phyloP scores from a whole-genome alignment of 2,888 invertebrate species.

The Oxycera nigricornis region DNA sequence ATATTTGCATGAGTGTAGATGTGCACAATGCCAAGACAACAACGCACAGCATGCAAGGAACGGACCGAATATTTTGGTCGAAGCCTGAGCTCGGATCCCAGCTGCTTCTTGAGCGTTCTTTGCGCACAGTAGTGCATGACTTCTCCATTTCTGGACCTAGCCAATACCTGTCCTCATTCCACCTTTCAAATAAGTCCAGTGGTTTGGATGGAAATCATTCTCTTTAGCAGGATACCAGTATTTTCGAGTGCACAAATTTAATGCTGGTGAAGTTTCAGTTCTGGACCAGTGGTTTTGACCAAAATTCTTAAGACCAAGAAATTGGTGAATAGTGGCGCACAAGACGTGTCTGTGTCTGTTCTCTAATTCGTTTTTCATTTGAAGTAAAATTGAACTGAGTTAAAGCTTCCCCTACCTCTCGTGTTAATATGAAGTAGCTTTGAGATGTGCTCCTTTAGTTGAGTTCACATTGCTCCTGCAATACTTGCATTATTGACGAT shows the following conservation, averaged over 20 bases:
- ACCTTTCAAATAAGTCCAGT: no score
- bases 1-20: constrained; percentile 43
- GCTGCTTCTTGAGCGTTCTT: constrained; percentile 1
- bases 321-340: constrained; percentile 37
- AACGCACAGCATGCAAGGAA: neutral
- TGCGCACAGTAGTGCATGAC: neutral
- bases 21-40: constrained; percentile 14
- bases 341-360: constrained; percentile 39
- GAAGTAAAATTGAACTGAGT: constrained; percentile 44
- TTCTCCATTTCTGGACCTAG: constrained; percentile 16
- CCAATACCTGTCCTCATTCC: neutral
- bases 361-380: constrained; percentile 24
- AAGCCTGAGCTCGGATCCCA: neutral
- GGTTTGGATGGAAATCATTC: constrained; percentile 2
- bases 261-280: constrained; percentile 47
- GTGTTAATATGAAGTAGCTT: constrained; percentile 5
- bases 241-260: constrained; percentile 43
- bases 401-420: neutral
- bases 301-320: constrained; percentile 44
- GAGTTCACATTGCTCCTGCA: neutral
- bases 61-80: constrained; percentile 5
- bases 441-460: neutral
- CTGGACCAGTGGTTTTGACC: constrained; percentile 46
- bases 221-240: neutral
- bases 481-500: constrained; percentile 40